Conservation (phyloP, 92 coral and sea anemone species). For the Chrysogorgia sp. region DNA sequence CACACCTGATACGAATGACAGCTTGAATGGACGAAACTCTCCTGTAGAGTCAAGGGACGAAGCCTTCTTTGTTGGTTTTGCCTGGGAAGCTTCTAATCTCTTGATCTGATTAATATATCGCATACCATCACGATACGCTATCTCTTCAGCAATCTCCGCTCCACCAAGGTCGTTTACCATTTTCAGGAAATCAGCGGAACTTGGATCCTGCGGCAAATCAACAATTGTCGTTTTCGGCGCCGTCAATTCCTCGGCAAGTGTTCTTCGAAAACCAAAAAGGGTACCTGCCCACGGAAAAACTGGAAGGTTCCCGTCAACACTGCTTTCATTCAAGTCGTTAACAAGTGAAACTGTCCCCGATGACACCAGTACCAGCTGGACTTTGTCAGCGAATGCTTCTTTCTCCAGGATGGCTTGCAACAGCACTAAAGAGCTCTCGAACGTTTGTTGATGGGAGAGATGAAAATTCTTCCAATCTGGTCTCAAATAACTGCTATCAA, state of each 20-base stretch:
- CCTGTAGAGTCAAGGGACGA: not conserved
- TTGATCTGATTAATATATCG: constrained; percentile 60
- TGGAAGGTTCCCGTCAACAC: not conserved
- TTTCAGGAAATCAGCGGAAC: constrained; percentile 29
- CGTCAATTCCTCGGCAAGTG: constrained; percentile 61
- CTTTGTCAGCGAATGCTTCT: constrained; percentile 17
- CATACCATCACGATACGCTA: constrained; percentile 59
- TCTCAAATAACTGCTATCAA: constrained; percentile 32
- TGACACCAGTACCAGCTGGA: constrained; percentile 55
- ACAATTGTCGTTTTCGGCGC: constrained; percentile 46
- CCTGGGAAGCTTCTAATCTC: not conserved
- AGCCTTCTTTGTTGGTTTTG: not conserved
- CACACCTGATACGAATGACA: constrained; percentile 18
- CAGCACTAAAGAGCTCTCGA: constrained; percentile 52
- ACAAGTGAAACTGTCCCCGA: constrained; percentile 42
- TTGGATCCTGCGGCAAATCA: constrained; percentile 52
- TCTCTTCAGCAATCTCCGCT: constrained; percentile 53
- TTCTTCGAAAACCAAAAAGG: constrained; percentile 69
- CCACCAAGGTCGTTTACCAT: constrained; percentile 54
- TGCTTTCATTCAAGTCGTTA: not conserved
- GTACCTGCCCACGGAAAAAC: constrained; percentile 62
- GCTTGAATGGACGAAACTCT: not conserved
- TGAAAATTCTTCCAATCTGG: constrained; percentile 29
- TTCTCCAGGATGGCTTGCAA: constrained; percentile 40
- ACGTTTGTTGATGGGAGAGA: constrained; percentile 51